A percentile compares a stretch with the other conserved stretches of the same genome.
These are phyloP conservation scores for Chauna torquata DNA, from an alignment of 2,113 vertebrate genomes.

Conservation along the genomic window DNA sequence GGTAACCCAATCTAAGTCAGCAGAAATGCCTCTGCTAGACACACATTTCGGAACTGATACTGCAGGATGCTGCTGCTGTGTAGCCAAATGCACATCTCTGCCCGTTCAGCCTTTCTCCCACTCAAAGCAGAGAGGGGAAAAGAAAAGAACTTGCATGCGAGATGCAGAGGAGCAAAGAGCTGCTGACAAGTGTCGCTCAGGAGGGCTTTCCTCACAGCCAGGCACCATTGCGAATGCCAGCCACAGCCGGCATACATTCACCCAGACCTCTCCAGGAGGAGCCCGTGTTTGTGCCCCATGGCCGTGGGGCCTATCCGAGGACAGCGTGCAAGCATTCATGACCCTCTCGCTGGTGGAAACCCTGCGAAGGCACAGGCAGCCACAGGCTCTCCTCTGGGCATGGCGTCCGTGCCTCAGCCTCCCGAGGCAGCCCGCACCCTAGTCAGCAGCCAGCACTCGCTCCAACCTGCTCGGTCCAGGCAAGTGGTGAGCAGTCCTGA, in stretches of 20 bases:
- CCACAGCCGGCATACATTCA: slow-evolving; percentile 80
- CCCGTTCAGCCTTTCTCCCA: not conserved
- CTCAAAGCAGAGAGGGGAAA: slow-evolving; percentile 30
- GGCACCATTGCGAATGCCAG: slow-evolving; percentile 75
- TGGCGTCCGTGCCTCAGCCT: accelerated
- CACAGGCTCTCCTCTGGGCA: not conserved
- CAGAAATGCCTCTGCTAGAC: not conserved
- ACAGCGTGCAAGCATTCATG: accelerated
- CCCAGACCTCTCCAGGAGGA: slow-evolving; percentile 67
- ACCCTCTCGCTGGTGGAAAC: not conserved
- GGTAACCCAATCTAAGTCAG: not conserved
- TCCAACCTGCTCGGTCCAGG: not conserved
- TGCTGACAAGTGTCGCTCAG: slow-evolving; percentile 62
- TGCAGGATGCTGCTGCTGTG: not conserved
- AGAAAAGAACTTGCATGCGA: not conserved
- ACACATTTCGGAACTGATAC: not conserved
- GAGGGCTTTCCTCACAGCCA: slow-evolving; percentile 75
- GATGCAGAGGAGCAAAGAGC: slow-evolving; percentile 14
- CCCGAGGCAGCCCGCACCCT: accelerated
- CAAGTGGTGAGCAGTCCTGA: not conserved
- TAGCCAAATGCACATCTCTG: slow-evolving; percentile 52
- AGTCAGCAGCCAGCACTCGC: not conserved
- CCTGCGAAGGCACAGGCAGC: accelerated
- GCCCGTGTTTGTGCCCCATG: slow-evolving; percentile 76
- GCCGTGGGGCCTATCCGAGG: slow-evolving; percentile 61